Conservation (phyloP, 1,140 invertebrate species). For the Drosophila grimshawi region DNA sequence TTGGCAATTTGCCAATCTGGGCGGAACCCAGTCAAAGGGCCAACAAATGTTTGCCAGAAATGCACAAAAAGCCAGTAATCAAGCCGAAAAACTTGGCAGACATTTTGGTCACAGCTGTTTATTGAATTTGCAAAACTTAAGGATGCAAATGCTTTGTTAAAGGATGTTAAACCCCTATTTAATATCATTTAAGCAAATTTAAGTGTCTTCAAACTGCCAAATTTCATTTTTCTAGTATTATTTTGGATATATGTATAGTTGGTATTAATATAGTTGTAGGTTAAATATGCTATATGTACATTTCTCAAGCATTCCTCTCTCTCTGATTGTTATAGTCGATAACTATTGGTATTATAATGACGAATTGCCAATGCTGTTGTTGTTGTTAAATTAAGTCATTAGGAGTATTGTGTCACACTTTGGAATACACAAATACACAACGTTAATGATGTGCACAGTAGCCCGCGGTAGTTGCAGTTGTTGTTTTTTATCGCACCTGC, state of each 20-base stretch:
- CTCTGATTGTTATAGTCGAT: no score
- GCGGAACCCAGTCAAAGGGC: conserved; percentile 31
- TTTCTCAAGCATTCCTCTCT: no score
- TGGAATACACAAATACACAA: conserved; percentile 28
- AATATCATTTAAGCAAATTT: background rate
- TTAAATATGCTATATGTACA: no score
- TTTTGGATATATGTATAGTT: no score
- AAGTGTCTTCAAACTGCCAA: background rate
- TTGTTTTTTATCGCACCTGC: conserved; percentile 64
- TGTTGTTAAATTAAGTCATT: conserved; percentile 41
- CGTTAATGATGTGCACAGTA: conserved; percentile 66
- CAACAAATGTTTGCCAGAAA: conserved; percentile 44
- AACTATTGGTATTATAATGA: background rate
- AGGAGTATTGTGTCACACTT: conserved; percentile 9
- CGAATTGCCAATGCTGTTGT: background rate
- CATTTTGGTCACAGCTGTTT: conserved; percentile 36
- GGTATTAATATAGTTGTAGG: no score
- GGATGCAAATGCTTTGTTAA: conserved; percentile 25
- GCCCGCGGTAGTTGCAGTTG: conserved; percentile 21
- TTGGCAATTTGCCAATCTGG: conserved; percentile 63
- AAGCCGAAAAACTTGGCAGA: conserved; percentile 66
- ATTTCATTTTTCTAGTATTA: background rate
- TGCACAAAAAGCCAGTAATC: conserved; percentile 56
- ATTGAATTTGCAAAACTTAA: conserved; percentile 32
- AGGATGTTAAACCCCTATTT: background rate